Conservation (phyloP, 2,888 invertebrate genomes). For the Trissolcus brochymenae region DNA sequence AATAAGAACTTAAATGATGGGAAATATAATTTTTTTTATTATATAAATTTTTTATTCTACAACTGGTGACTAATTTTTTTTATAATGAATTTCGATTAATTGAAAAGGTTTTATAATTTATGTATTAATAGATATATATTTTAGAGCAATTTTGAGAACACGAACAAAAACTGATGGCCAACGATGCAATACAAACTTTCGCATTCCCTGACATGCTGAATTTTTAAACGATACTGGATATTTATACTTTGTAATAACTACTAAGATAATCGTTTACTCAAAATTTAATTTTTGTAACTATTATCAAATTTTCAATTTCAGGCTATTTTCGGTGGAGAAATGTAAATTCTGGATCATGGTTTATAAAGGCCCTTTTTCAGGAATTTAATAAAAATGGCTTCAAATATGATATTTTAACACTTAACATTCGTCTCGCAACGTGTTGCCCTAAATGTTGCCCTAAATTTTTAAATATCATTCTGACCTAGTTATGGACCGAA, state of each 20-base stretch:
- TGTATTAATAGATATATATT: no score
- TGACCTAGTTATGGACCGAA: conserved; percentile 88
- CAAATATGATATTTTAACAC: conserved; percentile 87
- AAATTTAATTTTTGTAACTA: background rate
- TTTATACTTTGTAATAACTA: background rate
- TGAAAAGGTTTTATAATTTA: no score
- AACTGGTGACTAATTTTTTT: no score
- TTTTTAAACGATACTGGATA: conserved; percentile 94
- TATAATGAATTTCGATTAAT: no score
- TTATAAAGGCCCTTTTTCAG: conserved; percentile 92
- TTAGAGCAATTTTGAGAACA: conserved; percentile 81
- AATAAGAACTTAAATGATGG: no score
- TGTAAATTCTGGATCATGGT: conserved; percentile 96
- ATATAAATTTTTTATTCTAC: no score
- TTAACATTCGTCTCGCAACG: conserved; percentile 92
- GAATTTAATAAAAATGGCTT: conserved; percentile 86
- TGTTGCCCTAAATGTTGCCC: conserved; percentile 93
- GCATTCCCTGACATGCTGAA: conserved; percentile 94
- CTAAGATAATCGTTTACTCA: background rate
- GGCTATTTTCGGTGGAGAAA: conserved; percentile 97
- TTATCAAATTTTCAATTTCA: conserved; percentile 65
- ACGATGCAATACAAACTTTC: conserved; percentile 80
- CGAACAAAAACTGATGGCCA: conserved; percentile 88
- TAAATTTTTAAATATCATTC: no score
- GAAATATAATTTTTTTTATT: no score